These are phyloP conservation scores for Oryzaephilus surinamensis DNA, from an alignment of 1,140 invertebrate genomes.

Conservation along the genomic window DNA sequence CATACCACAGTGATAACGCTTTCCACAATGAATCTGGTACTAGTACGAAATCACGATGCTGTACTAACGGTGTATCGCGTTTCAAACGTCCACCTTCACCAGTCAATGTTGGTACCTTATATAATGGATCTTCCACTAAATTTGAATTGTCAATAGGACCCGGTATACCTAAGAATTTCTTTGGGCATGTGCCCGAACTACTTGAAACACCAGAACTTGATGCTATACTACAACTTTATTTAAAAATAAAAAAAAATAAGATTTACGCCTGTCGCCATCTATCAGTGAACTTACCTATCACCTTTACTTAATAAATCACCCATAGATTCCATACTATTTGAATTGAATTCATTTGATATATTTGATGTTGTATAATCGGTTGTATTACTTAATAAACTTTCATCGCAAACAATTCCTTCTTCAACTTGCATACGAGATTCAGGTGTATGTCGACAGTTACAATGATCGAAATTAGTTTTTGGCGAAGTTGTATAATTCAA, in stretches of 20 bases:
- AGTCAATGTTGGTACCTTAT: constrained; percentile 62
- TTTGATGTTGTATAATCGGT: constrained; percentile 38
- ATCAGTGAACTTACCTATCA: constrained; percentile 35
- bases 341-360: constrained; percentile 31
- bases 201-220: constrained; percentile 48
- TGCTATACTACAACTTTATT: constrained; percentile 41
- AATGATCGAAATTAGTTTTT: constrained; percentile 29
- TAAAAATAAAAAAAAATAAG: constrained; percentile 10
- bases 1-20: constrained; percentile 75
- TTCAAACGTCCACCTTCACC: constrained; percentile 72
- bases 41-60: constrained; percentile 70
- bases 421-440: constrained; percentile 34
- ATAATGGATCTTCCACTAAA: constrained; percentile 48
- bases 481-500: constrained; percentile 51
- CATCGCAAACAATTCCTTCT: constrained; percentile 51
- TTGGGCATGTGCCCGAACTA: constrained; percentile 25
- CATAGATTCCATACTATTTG: constrained; percentile 44
- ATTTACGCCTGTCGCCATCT: too few relatives aligned
- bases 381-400: constrained; percentile 50
- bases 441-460: constrained; percentile 29
- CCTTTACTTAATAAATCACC: constrained; percentile 44
- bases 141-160: constrained; percentile 69
- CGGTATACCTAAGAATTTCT: constrained; percentile 37
- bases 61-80: constrained; percentile 53
- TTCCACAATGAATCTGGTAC: constrained; percentile 78